Conservation (phyloP, 2,113 vertebrate genomes). For the Heterotilapia buettikoferi region DNA sequence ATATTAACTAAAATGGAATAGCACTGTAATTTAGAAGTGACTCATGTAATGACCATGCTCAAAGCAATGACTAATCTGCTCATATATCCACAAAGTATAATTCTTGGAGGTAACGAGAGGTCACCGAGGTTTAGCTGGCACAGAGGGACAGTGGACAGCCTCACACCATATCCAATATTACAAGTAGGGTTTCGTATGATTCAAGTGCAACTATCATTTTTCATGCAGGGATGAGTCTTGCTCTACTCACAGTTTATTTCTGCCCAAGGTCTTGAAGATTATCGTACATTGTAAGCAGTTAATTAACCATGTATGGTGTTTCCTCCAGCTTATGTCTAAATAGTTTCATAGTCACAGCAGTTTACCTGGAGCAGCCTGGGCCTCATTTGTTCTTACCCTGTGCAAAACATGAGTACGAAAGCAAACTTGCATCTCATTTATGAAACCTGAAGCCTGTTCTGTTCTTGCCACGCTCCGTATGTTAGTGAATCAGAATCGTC, state of each 20-base stretch:
- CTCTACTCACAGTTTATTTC: background rate
- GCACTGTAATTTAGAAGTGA: background rate
- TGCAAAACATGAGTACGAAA: background rate
- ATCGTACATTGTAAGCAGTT: background rate
- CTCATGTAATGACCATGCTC: background rate
- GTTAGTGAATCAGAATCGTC: background rate
- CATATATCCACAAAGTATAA: background rate
- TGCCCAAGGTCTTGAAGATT: background rate
- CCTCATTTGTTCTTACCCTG: background rate
- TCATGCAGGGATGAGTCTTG: background rate
- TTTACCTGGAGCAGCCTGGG: background rate
- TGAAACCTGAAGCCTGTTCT: background rate
- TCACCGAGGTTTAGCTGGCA: background rate
- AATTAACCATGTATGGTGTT: background rate
- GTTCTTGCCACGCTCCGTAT: background rate
- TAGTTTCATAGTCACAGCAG: background rate
- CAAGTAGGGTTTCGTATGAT: fast-evolving
- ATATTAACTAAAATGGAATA: background rate
- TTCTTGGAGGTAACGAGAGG: background rate
- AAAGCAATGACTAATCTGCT: background rate
- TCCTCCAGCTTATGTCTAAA: background rate
- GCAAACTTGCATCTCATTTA: fast-evolving
- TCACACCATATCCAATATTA: background rate
- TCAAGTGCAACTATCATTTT: background rate
- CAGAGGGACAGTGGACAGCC: background rate